Evolutionary conservation across 2,797 vertebrate genomes (phyloP), one percentile per base, ranked within the genome.

Genomic region (Callimico goeldii): DNA sequence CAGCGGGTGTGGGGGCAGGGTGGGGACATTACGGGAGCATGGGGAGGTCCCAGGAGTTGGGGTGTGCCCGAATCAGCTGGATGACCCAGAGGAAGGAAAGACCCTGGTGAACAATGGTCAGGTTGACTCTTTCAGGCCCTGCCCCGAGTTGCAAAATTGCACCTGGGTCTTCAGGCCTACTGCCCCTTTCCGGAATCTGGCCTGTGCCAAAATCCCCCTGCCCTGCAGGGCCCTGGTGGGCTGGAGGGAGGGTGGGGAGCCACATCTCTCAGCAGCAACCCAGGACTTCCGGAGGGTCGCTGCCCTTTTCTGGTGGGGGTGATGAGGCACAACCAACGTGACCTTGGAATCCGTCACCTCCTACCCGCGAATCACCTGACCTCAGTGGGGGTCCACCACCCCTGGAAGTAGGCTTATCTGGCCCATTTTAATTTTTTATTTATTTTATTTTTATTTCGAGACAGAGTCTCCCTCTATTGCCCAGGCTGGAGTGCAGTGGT

Each of bases 61-160:
- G 52, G 72, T 1, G 28, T 10, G 67, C 91, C 50, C 30, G 64
- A 36, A 39, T 58, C 81, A 20, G 43, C 67, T 70, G 9, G 22
- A 67, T 0, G 3, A 67, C 33, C 64, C 64, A 19, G 64, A 67
- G 82, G 46, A 33, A 28, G 55, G 15, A 30, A 28, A 41, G 79
- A 13, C 46, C 26, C n/a, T n/a, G 64, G 64, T 67, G 15, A 19
- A 7, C 33, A n/a, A 1, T 0, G 50, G 50, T 15, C 1, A 1
- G 2, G 24, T 50, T 36, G 50, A 26, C 70, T 15, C 73, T 41
- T 17, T 57, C 76, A 17, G 57, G 67, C 64, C 1, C 48, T 1
- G 43, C 0, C 3, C 11, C 4, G 10, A n/a, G 11, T 36, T 10
- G 33, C 55, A 55, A 57, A 39, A 24, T n/a, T 10, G 39, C 11